phyloP scores from a whole-genome alignment of 2,113 vertebrate species.

The Podarcis raffonei region DNA sequence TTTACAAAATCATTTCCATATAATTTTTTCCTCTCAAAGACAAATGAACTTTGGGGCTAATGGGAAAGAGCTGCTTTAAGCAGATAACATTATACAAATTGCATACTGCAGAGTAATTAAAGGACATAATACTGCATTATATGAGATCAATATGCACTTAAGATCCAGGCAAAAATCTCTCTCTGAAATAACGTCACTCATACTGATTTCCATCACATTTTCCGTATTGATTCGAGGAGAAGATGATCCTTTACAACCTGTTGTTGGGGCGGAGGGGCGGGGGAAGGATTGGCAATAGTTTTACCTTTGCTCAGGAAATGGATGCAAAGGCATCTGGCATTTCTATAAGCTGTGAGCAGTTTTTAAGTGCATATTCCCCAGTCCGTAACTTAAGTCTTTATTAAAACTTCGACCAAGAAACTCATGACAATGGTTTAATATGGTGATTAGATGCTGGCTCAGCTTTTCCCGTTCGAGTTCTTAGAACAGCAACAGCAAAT shows the following conservation, averaged over 20 bases:
- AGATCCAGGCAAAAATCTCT: slow-evolving; percentile 42
- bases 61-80: slow-evolving; percentile 30
- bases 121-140: slow-evolving; percentile 42
- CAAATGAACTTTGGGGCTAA: slow-evolving; percentile 29
- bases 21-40: slow-evolving; percentile 22
- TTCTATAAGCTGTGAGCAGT: slow-evolving; percentile 44
- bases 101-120: slow-evolving; percentile 60
- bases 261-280: slow-evolving; percentile 7
- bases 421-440: slow-evolving; percentile 24
- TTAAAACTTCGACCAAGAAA: slow-evolving; percentile 28
- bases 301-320: slow-evolving; percentile 56
- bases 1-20: not conserved
- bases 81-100: slow-evolving; percentile 33
- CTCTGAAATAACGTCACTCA: slow-evolving; percentile 47
- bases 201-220: slow-evolving; percentile 61
- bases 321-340: slow-evolving; percentile 41
- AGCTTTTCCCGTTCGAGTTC: not conserved
- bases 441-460: not conserved
- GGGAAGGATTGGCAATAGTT: slow-evolving; percentile 9
- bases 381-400: slow-evolving; percentile 34
- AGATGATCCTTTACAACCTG: slow-evolving; percentile 43
- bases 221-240: slow-evolving; percentile 60
- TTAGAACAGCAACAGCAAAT: slow-evolving; percentile 16
- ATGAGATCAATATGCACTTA: slow-evolving; percentile 47
- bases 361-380: slow-evolving; percentile 41